phyloP scores from a whole-genome alignment of 2,888 invertebrate genomes.

The Beris chalybata region DNA sequence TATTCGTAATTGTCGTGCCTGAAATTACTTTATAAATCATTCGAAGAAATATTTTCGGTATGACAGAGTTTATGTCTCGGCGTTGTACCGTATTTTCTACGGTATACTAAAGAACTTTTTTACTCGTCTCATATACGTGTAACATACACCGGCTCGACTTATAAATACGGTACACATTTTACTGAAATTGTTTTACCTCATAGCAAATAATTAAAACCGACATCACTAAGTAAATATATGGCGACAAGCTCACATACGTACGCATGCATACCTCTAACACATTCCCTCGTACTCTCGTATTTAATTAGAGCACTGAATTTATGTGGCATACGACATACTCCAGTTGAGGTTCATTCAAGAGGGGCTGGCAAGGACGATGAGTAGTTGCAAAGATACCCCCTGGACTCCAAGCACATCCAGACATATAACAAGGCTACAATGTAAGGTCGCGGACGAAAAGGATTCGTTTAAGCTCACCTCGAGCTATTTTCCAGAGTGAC shows the following conservation, averaged over 20 bases:
- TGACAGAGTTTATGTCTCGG: constrained; percentile 1
- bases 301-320: constrained; percentile 24
- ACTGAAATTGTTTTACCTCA: constrained; percentile 28
- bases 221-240: constrained; percentile 24
- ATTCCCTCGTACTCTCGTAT: constrained; percentile 20
- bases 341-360: not conserved
- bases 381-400: too few relatives aligned
- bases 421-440: too few relatives aligned
- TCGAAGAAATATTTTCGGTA: constrained; percentile 13
- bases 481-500: constrained; percentile 17
- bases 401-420: too few relatives aligned
- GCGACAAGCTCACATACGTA: constrained; percentile 7
- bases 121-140: not conserved
- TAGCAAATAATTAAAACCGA: constrained; percentile 30
- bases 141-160: not conserved
- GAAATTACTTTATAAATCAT: constrained; percentile 12
- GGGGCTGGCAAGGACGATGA: too few relatives aligned
- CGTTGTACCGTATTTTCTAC: constrained; percentile 6
- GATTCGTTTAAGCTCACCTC: constrained; percentile 1
- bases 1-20: constrained; percentile 2
- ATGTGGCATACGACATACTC: not conserved
- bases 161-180: not conserved
- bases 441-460: not conserved
- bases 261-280: constrained; percentile 1
- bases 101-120: constrained; percentile 7